Evolutionary conservation across 2,113 vertebrate species (phyloP).

Genomic region (Odocoileus hemionus): DNA sequence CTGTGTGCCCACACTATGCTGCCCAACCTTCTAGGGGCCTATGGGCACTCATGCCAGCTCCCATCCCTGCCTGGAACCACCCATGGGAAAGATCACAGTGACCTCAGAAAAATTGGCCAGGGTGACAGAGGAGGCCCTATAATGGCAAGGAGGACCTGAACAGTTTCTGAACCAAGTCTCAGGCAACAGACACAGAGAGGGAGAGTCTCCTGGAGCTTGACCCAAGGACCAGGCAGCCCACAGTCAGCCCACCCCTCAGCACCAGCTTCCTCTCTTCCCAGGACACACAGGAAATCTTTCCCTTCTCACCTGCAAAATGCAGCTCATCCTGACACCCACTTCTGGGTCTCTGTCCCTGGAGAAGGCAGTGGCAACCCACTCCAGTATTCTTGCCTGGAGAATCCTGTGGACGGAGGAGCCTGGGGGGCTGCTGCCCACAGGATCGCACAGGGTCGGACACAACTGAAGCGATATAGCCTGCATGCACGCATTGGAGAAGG

Average conservation of each 20-base stretch:
- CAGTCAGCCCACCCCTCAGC: too few relatives aligned
- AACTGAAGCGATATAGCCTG: too few relatives aligned
- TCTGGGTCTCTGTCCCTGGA: neutral
- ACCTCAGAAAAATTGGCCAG: neutral
- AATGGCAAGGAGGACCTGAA: neutral
- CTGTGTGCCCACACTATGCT: accelerated
- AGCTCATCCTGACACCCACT: neutral
- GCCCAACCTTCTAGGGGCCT: neutral
- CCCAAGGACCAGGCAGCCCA: neutral
- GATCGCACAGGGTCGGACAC: too few relatives aligned
- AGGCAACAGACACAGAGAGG: neutral
- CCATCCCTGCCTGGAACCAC: neutral
- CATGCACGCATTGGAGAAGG: too few relatives aligned
- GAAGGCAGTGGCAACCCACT: too few relatives aligned
- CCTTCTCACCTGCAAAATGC: neutral
- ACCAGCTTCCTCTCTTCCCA: neutral
- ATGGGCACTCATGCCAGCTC: neutral
- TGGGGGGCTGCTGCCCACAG: too few relatives aligned
- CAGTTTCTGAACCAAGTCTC: neutral
- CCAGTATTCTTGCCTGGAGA: too few relatives aligned
- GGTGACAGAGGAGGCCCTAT: neutral
- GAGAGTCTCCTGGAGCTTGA: too few relatives aligned
- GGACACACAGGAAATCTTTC: neutral
- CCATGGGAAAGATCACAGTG: neutral
- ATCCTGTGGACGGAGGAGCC: too few relatives aligned